Evolutionary conservation across 2,797 vertebrate genomes (phyloP).

Genomic region (Hozukius guyotensis): DNA sequence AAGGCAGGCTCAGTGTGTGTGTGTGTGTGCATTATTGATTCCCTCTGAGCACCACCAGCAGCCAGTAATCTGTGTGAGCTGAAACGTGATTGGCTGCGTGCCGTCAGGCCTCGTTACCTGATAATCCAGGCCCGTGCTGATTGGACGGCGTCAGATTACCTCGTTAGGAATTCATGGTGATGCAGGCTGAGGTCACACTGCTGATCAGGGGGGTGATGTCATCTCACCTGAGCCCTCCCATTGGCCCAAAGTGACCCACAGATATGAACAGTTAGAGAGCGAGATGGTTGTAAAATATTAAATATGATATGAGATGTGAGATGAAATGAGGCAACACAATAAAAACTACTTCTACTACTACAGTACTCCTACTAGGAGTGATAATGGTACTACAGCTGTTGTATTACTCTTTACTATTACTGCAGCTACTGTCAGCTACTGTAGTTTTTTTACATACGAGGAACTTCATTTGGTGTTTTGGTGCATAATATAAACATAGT

Average conservation of each 20-base stretch:
- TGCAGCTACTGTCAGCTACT: not conserved
- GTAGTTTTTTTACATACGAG: too few relatives aligned
- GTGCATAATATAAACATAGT: too few relatives aligned
- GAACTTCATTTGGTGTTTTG: too few relatives aligned
- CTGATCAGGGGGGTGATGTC: conserved; percentile 73
- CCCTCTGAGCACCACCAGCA: conserved; percentile 2
- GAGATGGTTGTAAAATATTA: not conserved
- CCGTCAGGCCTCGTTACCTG: conserved; percentile 62
- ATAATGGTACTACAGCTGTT: not conserved
- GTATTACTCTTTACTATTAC: not conserved
- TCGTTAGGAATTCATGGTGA: conserved; percentile 74
- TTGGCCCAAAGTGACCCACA: conserved; percentile 13
- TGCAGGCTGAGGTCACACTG: conserved; percentile 75
- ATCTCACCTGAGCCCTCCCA: conserved; percentile 57
- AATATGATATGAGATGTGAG: not conserved
- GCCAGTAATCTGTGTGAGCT: conserved; percentile 36
- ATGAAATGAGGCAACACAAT: not conserved
- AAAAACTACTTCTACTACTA: not conserved
- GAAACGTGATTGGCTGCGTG: conserved; percentile 48
- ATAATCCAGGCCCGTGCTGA: conserved; percentile 42
- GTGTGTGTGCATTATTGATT: conserved; percentile 67
- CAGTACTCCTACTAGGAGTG: not conserved
- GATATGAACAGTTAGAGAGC: not conserved
- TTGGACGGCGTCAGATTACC: conserved; percentile 47
- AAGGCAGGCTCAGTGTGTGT: not conserved